Percentiles rank a stretch among this genome's conserved stretches.
Evolutionary conservation across 30 jellyfish, hydroid and myxozoan species (phyloP).

Genomic region (Aurelia aurita complex sp. Pacific): DNA sequence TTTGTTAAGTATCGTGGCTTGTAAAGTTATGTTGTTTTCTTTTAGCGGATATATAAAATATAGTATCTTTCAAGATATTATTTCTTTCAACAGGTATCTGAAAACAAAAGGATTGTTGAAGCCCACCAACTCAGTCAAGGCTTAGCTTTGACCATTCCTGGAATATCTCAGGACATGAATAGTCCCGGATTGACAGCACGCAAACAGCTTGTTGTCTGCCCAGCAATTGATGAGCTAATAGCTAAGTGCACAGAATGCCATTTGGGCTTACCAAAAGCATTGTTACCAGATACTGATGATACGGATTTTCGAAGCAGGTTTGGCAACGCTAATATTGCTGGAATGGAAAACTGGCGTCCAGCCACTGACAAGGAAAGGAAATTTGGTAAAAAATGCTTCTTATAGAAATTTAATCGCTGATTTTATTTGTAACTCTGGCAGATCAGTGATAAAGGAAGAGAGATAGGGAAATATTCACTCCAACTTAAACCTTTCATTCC

Average conservation of each 20-base stretch:
- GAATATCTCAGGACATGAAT: slow-evolving; percentile 19
- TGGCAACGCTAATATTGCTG: slow-evolving; percentile 22
- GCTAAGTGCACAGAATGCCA: slow-evolving; percentile 75
- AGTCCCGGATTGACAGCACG: slow-evolving; percentile 19
- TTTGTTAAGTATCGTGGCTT: too few relatives aligned
- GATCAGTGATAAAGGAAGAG: too few relatives aligned
- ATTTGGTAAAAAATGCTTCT: slow-evolving; percentile 49
- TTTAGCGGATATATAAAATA: too few relatives aligned
- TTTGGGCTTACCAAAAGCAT: slow-evolving; percentile 81
- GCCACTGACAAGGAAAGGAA: slow-evolving; percentile 35
- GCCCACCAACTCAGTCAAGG: slow-evolving; percentile 22
- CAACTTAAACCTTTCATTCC: too few relatives aligned
- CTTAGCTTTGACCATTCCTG: slow-evolving; percentile 19
- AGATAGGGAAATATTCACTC: too few relatives aligned
- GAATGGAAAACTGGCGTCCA: slow-evolving; percentile 24
- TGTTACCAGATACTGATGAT: slow-evolving; percentile 84
- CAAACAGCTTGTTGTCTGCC: slow-evolving; percentile 63
- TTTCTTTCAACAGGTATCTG: slow-evolving; percentile 41
- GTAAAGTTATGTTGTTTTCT: too few relatives aligned
- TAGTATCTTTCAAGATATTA: background rate
- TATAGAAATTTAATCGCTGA: background rate
- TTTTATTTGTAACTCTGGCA: too few relatives aligned
- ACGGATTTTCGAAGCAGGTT: slow-evolving; percentile 25
- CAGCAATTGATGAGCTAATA: slow-evolving; percentile 62
- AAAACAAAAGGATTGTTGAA: slow-evolving; percentile 48